Conservation (phyloP, 2,888 invertebrate species). For the Eristalis pertinax region DNA sequence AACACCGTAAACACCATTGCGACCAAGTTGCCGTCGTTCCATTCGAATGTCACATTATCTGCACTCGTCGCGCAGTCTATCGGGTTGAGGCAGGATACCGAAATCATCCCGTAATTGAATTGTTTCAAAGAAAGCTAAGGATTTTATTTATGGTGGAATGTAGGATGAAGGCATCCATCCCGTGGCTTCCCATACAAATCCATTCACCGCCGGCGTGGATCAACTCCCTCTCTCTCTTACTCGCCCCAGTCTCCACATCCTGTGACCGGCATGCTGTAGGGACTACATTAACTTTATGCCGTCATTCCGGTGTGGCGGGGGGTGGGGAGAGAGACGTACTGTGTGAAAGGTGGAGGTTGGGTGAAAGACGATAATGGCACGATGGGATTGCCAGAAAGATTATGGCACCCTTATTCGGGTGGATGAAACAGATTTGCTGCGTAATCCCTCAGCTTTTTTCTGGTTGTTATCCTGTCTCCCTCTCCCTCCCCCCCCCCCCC, state of each 20-base stretch:
- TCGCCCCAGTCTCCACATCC: slow-evolving; percentile 5
- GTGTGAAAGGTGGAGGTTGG: not conserved
- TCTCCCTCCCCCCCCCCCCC: no score
- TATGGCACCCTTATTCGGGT: slow-evolving; percentile 72
- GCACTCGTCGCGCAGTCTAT: not conserved
- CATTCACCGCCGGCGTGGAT: not conserved
- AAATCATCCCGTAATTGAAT: slow-evolving; percentile 61
- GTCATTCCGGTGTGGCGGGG: not conserved
- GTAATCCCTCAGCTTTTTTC: slow-evolving; percentile 69
- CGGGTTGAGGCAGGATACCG: not conserved
- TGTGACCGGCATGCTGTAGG: slow-evolving; percentile 16
- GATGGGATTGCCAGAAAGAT: slow-evolving; percentile 65
- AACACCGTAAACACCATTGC: not conserved
- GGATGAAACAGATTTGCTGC: slow-evolving; percentile 72
- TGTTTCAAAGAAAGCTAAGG: slow-evolving; percentile 70
- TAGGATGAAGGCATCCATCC: not conserved
- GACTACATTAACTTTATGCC: slow-evolving; percentile 70
- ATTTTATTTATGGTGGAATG: slow-evolving; percentile 65
- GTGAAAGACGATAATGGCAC: slow-evolving; percentile 17
- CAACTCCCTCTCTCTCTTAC: not conserved
- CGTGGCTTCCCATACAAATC: not conserved
- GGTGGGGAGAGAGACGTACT: not conserved
- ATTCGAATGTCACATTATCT: slow-evolving; percentile 1
- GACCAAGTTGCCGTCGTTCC: not conserved
- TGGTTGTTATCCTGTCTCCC: slow-evolving; percentile 43